Base-by-base conservation (phyloP, 2,888 invertebrate genomes). In the Hydrotaea cyrtoneurina region DNA sequence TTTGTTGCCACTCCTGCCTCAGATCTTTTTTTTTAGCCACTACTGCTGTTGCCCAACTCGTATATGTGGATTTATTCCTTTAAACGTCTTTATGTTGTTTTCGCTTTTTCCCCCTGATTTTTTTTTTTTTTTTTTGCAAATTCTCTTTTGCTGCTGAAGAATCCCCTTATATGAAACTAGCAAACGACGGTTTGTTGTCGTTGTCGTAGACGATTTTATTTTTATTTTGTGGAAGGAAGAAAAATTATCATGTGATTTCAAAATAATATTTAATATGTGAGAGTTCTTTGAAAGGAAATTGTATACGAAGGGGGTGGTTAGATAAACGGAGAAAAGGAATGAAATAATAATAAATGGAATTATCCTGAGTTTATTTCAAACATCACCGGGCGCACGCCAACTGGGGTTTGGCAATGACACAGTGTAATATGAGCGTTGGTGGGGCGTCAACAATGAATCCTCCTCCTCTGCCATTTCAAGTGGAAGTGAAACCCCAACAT, bases 171-270 rank as follows among this genome's bases (percentile, higher is more conserved):
- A 2, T 21, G 57, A 23, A 59, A 59, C 59, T 59, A 59, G 26
- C 23, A 23, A 59, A 59, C 59, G 21, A n/a, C n/a, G n/a, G n/a
- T n/a, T n/a, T n/a, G n/a, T n/a, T n/a, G n/a, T n/a, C n/a, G n/a
- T 59, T 26, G 13, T 26, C 19, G 13, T 55, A 5, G 19, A 19
- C 43, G 19, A 59, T 23, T 5, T 36, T 64, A 8, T 2, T 64
- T 17, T 31, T 64, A 7, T 21, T n/a, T 46, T 3, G 46, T 31
- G 2, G 62, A 31, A 23, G n/a, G 15, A 46, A 69, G 69, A 69
- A 46, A 69, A 66, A 69, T 69, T 69, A 69, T 69, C 69, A 23
- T 69, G 69, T 46, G 69, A 69, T 69, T 69, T 69, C 4, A 7
- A 69, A 69, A 69, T 43, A 69, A 69, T 43, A 39, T 69, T 69